Evolutionary conservation across 2,888 invertebrate species (phyloP).

Genomic region (Alsophila aescularia): DNA sequence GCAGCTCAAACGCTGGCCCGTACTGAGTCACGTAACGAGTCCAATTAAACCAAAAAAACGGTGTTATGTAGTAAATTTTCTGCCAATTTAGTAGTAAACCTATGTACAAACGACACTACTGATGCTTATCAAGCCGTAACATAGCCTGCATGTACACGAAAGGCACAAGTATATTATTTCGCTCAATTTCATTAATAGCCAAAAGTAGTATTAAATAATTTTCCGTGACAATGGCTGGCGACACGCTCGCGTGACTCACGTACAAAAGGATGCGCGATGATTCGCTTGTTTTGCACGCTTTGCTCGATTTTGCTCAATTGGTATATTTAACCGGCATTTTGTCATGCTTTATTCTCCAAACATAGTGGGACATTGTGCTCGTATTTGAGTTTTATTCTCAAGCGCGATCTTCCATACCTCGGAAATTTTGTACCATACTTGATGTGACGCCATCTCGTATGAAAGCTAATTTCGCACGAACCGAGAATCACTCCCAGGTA

Average conservation of each 20-base stretch:
- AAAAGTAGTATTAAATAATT: conserved; percentile 29
- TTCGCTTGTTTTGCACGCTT: conserved; percentile 36
- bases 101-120: too few species aligned
- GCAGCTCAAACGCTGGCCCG: too few species aligned
- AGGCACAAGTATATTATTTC: conserved; percentile 16
- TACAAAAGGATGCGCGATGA: conserved; percentile 47
- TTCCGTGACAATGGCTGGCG: conserved; percentile 41
- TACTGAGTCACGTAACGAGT: too few species aligned
- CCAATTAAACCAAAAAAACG: too few species aligned
- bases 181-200: conserved; percentile 25
- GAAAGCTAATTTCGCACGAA: too few species aligned
- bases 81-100: too few species aligned
- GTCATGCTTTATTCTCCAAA: conserved; percentile 41
- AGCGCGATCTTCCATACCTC: too few species aligned
- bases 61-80: too few species aligned
- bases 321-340: conserved; percentile 46
- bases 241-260: conserved; percentile 47
- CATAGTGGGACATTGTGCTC: conserved; percentile 37
- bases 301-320: conserved; percentile 31
- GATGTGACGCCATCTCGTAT: too few species aligned
- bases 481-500: too few species aligned
- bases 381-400: too few species aligned
- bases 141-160: background rate
- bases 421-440: too few species aligned
- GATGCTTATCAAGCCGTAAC: background rate